phyloP scores from a whole-genome alignment of 2,797 vertebrate species.

The Prionace glauca region DNA sequence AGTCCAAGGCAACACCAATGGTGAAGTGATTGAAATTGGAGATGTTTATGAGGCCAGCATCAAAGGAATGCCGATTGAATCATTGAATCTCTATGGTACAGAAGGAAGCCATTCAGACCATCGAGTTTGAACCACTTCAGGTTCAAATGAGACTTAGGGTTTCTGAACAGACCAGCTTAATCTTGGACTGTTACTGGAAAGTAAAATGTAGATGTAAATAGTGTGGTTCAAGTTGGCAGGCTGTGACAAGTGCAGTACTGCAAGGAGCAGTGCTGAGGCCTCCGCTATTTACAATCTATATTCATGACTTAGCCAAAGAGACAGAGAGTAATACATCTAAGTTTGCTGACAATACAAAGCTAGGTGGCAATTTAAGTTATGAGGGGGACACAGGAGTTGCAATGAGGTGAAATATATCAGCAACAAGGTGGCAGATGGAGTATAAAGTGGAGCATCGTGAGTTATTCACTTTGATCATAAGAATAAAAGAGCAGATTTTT shows the following conservation, averaged over 20 bases:
- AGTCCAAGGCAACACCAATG: neutral
- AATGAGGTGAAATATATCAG: neutral
- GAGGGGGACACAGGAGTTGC: neutral
- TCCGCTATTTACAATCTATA: neutral
- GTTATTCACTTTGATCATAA: neutral
- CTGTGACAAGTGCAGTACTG: neutral
- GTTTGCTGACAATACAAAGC: neutral
- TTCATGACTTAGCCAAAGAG: neutral
- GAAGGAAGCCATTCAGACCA: too few relatives aligned
- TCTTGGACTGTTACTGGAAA: too few relatives aligned
- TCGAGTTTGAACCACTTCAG: neutral
- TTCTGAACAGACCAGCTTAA: too few relatives aligned
- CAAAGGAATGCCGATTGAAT: neutral
- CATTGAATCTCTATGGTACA: too few relatives aligned
- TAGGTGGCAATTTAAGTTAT: neutral
- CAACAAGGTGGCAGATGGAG: neutral
- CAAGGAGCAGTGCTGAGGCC: neutral
- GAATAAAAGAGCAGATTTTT: neutral
- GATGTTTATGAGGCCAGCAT: neutral
- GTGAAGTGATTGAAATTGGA: neutral
- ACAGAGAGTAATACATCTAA: neutral
- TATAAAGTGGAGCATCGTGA: neutral
- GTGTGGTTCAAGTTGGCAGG: neutral
- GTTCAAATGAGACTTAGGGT: neutral
- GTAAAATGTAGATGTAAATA: neutral